Evolutionary conservation across 2,888 invertebrate genomes (phyloP).

Genomic region (Amphipoea oculea): DNA sequence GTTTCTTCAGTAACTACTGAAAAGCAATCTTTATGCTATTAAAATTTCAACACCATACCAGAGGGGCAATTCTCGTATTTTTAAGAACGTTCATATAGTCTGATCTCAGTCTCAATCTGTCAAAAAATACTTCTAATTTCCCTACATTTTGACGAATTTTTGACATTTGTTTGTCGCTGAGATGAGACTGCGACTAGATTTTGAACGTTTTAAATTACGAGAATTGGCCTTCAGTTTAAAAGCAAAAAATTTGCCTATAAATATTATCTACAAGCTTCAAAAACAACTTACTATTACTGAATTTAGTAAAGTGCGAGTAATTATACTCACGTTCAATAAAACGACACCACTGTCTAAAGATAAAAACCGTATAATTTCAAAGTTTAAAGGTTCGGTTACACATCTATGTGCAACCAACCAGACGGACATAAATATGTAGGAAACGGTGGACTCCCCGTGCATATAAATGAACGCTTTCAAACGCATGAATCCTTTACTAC

Average conservation of each 20-base stretch:
- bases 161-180: no score
- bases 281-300: background rate
- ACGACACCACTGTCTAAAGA: conserved; percentile 20
- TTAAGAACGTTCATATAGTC: no score
- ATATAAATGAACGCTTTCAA: conserved; percentile 71
- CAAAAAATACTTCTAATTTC: no score
- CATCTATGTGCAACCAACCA: conserved; percentile 42
- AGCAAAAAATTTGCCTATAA: background rate
- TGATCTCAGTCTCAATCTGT: no score
- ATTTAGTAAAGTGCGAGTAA: background rate
- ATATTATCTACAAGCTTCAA: background rate
- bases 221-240: no score
- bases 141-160: no score
- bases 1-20: no score
- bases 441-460: conserved; percentile 55
- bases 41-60: no score
- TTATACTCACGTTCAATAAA: conserved; percentile 20
- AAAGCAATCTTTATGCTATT: no score
- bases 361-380: conserved; percentile 31
- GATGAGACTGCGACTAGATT: no score
- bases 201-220: no score
- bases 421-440: conserved; percentile 53
- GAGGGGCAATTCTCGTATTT: no score
- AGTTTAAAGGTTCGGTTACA: conserved; percentile 32
- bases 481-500: conserved; percentile 68